phyloP scores from a whole-genome alignment of 2,888 invertebrate species.

The Liodrosophila aerea region DNA sequence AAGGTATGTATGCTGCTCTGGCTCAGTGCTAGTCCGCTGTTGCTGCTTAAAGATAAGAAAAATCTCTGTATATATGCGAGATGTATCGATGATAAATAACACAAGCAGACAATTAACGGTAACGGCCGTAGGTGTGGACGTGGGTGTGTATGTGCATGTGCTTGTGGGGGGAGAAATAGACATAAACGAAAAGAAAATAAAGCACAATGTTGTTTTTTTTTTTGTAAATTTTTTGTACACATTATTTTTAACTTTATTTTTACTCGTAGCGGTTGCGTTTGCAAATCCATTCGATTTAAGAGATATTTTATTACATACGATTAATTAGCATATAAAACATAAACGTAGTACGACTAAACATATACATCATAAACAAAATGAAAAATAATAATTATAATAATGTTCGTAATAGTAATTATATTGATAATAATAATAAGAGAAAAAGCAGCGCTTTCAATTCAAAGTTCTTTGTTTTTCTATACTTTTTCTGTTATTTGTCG shows the following conservation, averaged over 20 bases:
- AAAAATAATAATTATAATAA: slow-evolving; percentile 34
- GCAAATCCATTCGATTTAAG: slow-evolving; percentile 38
- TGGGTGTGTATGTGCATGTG: background rate
- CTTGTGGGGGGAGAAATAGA: background rate
- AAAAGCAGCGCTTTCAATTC: slow-evolving; percentile 62
- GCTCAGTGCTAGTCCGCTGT: slow-evolving; percentile 22
- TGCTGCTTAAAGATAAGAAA: slow-evolving; percentile 32
- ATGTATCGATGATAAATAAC: background rate
- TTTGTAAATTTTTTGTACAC: slow-evolving; percentile 37
- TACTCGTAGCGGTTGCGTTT: slow-evolving; percentile 29
- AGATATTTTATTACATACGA: slow-evolving; percentile 49
- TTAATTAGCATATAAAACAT: slow-evolving; percentile 62
- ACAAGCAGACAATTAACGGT: background rate
- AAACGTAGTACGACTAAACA: slow-evolving; percentile 57
- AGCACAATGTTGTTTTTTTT: slow-evolving; percentile 4
- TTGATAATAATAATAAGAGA: slow-evolving; percentile 44
- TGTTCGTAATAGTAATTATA: slow-evolving; percentile 35
- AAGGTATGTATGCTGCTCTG: slow-evolving; percentile 46
- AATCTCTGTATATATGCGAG: slow-evolving; percentile 11
- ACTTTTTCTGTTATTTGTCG: slow-evolving; percentile 2
- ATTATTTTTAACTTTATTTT: slow-evolving; percentile 40
- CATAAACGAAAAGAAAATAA: slow-evolving; percentile 4
- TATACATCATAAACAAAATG: slow-evolving; percentile 18
- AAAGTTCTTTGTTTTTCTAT: slow-evolving; percentile 40
- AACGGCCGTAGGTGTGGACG: background rate